These are phyloP conservation scores for Lophius americanus DNA, from an alignment of 2,797 vertebrate genomes.

Conservation along the genomic window DNA sequence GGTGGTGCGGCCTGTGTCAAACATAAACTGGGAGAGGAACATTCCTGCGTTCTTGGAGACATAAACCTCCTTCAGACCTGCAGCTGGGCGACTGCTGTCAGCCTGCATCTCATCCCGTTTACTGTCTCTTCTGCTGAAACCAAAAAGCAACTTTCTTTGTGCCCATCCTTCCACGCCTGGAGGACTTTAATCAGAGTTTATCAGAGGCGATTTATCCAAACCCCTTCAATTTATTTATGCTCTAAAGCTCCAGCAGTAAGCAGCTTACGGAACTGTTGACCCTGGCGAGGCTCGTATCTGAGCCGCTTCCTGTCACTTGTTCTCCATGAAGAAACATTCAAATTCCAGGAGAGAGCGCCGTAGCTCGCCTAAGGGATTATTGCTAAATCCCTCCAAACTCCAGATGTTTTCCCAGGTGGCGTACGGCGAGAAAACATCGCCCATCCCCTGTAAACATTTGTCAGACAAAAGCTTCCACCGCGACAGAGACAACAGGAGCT, in stretches of 20 bases:
- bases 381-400: conserved; percentile 76
- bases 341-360: conserved; percentile 65
- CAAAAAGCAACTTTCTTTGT: conserved; percentile 45
- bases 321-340: conserved; percentile 65
- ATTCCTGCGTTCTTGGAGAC: conserved; percentile 16
- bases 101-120: conserved; percentile 28
- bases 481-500: conserved; percentile 70
- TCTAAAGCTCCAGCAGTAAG: conserved; percentile 69
- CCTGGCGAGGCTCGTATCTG: conserved; percentile 49
- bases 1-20: conserved; percentile 60
- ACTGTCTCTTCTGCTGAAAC: conserved; percentile 33
- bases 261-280: conserved; percentile 73
- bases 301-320: conserved; percentile 29
- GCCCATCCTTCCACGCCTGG: conserved; percentile 41
- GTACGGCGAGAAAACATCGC: conserved; percentile 65
- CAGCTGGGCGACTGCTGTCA: conserved; percentile 20
- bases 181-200: conserved; percentile 69
- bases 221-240: conserved; percentile 74
- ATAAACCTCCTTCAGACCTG: conserved; percentile 20
- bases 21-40: conserved; percentile 32
- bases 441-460: conserved; percentile 80
- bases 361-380: conserved; percentile 76
- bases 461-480: conserved; percentile 75
- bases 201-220: conserved; percentile 64
- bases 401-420: conserved; percentile 80